Base-by-base conservation (phyloP, 2,113 vertebrate genomes). In the Lepus timidus region DNA sequence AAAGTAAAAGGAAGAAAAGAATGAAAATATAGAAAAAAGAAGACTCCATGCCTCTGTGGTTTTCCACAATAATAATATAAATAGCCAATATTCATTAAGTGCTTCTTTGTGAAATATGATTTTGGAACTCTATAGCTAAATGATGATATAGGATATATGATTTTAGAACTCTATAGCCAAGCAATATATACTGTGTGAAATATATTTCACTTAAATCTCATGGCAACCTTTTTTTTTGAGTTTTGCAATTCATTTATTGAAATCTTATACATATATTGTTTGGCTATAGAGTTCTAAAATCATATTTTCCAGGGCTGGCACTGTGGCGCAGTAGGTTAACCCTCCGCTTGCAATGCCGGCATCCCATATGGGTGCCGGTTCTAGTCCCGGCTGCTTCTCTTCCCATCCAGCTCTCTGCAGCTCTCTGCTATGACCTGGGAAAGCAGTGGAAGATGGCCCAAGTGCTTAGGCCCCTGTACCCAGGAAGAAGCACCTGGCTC, bases 181-280 rank as follows among this genome's bases (percentile, higher is more conserved):
- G 87, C 94, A 94, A 96, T 97, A 95, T 97, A 96, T 6, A 44
- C 31, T 65, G n/a, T 67, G 25, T 17, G 83, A 80, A 90, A 23
- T 44, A 31, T 33, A 78, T 49, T 88, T 83, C 85, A 80, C 76
- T 91, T 90, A 89, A 80, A 80, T 93, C 58, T 93, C 16, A 78
- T 3, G 76, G 67, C 22, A 39, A 73, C 25, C 6, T 82, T 44
- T 83, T 44, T 44, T 44, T 44, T 44, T 97, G 97, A 97, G 97
- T 97, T 97, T 97, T 96, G 22, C 90, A 97, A 93, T 96, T 97
- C 96, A 97, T 97, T 97, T 97, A 97, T 97, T 97, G 97, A 97
- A 97, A 97, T 95, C 96, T 91, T 94, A 97, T 92, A 97, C 96
- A 97, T 96, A 97, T 95, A 97, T 96, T 95, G 94, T 90, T 96